Conservation (phyloP, 2,888 invertebrate genomes). For the Adelphocoris suturalis region DNA sequence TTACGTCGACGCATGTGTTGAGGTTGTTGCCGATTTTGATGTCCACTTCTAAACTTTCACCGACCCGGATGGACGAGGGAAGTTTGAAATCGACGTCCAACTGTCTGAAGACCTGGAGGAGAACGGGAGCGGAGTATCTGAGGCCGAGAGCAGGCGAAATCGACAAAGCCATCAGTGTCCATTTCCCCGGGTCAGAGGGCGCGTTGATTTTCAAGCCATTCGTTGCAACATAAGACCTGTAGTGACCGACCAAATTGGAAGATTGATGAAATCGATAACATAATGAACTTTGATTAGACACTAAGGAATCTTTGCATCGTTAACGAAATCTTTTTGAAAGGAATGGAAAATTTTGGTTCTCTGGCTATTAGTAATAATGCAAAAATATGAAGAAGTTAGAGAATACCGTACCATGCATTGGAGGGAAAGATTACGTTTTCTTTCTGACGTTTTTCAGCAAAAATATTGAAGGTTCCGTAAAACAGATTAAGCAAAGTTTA, state of each 20-base stretch:
- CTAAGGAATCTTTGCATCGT: no score
- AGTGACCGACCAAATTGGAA: not conserved
- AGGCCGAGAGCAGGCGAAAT: constrained; percentile 79
- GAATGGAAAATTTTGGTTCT: no score
- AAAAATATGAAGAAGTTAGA: no score
- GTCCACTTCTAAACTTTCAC: constrained; percentile 85
- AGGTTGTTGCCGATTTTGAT: constrained; percentile 85
- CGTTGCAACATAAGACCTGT: constrained; percentile 81
- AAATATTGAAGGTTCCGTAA: no score
- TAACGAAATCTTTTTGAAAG: no score
- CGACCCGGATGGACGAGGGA: constrained; percentile 82
- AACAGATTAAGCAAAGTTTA: no score
- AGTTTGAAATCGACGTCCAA: constrained; percentile 83
- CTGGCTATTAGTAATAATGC: no score
- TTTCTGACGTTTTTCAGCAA: no score
- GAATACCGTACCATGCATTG: no score
- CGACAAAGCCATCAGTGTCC: constrained; percentile 84
- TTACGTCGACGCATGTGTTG: constrained; percentile 86
- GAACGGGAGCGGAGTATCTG: constrained; percentile 82
- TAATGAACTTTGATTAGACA: no score
- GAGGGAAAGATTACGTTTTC: no score
- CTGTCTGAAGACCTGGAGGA: constrained; percentile 83
- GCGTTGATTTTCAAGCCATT: constrained; percentile 82
- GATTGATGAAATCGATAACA: not conserved
- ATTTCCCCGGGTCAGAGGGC: constrained; percentile 83